Evolutionary conservation across 2,797 vertebrate genomes (phyloP), one percentile per base, ranked within the genome.

Genomic region (Intellagama lesueurii): DNA sequence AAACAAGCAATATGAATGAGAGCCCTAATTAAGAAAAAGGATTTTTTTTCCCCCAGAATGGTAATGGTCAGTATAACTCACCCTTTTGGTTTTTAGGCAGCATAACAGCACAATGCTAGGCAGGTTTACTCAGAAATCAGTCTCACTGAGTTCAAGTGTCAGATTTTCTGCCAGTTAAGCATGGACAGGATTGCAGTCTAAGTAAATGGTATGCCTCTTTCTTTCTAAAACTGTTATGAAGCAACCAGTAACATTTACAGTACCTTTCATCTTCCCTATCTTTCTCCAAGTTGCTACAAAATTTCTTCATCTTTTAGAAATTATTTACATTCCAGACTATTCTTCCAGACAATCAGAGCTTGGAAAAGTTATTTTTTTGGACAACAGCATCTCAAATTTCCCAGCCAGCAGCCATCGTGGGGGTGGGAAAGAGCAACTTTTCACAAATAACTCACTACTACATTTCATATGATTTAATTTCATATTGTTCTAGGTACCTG

Each of bases 241-340:
- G 78, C 87, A 87, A 76, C 6, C 86, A 70, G 75, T 72, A 24
- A 83, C 80, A 85, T 64, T 32, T 82, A 90, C 40, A 40, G 40
- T 40, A 40, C 24, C 88, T 91, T 87, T 44, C 47, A 44, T 86
- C 12, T 69, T 91, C 76, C 81, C 70, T 89, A 70, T 60, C n/a
- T n/a, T 86, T 35, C 89, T 93, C 91, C 83, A 89, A 89, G 92
- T 47, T 70, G 82, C 91, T 87, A 91, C 22, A 93, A 94, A 91
- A 88, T 32, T 52, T 82, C 19, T 79, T 14, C 6, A 56, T 68
- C 69, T n/a, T 80, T 60, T 73, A 19, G 30, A 79, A 94, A 91
- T 35, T 81, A 83, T 90, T 64, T 90, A 87, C 91, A 83, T 93
- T 91, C 68, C 19, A 22, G 60, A 64, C 19, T 40, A 83, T 93